phyloP scores from a whole-genome alignment of 2,797 vertebrate genomes.

The Sebastes trivittatus region DNA sequence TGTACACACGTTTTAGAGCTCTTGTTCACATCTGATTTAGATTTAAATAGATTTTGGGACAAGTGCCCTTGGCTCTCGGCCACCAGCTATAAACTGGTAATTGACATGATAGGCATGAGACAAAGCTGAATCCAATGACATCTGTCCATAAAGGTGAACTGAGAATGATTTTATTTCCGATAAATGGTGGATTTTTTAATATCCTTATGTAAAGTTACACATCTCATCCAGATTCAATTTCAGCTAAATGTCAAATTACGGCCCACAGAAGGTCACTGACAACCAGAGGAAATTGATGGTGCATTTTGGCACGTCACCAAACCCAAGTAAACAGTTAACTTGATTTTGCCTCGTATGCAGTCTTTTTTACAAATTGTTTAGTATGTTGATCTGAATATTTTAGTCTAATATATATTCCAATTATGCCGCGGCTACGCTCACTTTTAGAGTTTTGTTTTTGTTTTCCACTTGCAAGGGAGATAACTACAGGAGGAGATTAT shows the following conservation, averaged over 20 bases:
- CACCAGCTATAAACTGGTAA: conserved; percentile 49
- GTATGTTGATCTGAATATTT: conserved; percentile 28
- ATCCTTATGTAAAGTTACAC: conserved; percentile 57
- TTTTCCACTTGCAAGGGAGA: conserved; percentile 48
- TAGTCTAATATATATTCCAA: conserved; percentile 20
- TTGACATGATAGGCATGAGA: conserved; percentile 57
- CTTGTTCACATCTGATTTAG: not conserved
- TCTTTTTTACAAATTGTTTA: conserved; percentile 16
- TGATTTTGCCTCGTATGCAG: conserved; percentile 33
- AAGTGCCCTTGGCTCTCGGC: conserved; percentile 38
- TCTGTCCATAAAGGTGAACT: conserved; percentile 67
- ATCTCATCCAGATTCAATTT: conserved; percentile 74
- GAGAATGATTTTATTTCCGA: conserved; percentile 66
- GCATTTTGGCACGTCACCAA: conserved; percentile 53
- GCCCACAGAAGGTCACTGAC: conserved; percentile 70
- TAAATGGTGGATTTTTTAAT: conserved; percentile 58
- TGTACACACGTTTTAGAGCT: not conserved
- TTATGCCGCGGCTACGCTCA: conserved; percentile 5
- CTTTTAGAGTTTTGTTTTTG: conserved; percentile 57
- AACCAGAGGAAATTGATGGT: conserved; percentile 60
- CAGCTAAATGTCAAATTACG: conserved; percentile 73
- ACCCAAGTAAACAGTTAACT: conserved; percentile 47
- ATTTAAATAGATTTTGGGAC: conserved; percentile 25
- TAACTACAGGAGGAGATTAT: conserved; percentile 70
- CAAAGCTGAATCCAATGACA: conserved; percentile 57